Conservation (phyloP, 2,888 invertebrate genomes). For the Agrenia bidenticulata region DNA sequence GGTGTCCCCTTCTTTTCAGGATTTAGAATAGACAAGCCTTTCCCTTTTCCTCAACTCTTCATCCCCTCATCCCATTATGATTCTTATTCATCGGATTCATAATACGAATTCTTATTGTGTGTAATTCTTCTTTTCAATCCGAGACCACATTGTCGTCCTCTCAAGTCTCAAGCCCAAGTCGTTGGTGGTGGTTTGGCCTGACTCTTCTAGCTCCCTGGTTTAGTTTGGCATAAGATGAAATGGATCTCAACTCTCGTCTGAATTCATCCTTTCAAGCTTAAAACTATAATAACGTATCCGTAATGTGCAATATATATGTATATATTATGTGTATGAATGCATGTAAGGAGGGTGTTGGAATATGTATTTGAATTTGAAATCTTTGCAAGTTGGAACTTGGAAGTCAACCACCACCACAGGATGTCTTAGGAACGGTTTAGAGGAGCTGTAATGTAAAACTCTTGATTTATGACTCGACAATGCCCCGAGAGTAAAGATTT, state of each 20-base stretch:
- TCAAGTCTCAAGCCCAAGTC: neutral
- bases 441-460: conserved; percentile 11
- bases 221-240: too few species aligned
- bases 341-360: too few species aligned
- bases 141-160: conserved; percentile 1
- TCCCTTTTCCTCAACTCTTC: conserved; percentile 5
- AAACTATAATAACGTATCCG: too few species aligned
- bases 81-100: neutral
- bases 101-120: neutral
- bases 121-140: neutral
- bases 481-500: conserved; percentile 12
- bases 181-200: too few species aligned
- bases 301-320: too few species aligned
- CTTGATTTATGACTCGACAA: conserved; percentile 20
- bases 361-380: too few species aligned
- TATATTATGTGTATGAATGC: too few species aligned
- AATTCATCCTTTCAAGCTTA: too few species aligned
- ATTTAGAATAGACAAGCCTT: conserved; percentile 4
- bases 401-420: conserved; percentile 2
- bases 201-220: too few species aligned
- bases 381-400: neutral
- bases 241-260: too few species aligned
- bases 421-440: neutral
- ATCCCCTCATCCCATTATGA: neutral
- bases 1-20: neutral